Evolutionary conservation across 1,140 invertebrate species (phyloP), one percentile per base, ranked within the genome.

Genomic region (Caenorhabditis briggsae): DNA sequence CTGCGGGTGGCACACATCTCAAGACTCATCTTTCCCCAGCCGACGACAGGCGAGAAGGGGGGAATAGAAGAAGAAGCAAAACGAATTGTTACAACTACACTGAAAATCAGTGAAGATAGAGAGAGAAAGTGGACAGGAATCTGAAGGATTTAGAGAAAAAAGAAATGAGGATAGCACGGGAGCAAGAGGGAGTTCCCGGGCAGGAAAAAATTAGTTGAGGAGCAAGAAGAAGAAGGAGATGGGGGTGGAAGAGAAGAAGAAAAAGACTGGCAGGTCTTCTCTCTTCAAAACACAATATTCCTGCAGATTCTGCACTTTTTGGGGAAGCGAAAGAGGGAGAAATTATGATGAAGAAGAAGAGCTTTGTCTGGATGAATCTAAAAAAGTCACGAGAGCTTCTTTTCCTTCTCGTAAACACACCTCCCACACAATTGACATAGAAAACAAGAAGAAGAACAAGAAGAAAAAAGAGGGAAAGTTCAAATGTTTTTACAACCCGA

Each of bases 401-500:
- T n/a, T n/a, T n/a, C 55, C 12, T 8, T n/a, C 14, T 58, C 65
- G 65, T 70, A 70, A 70, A 70, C 65, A 70, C 65, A 43, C 65
- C 43, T 70, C 41, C 41, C n/a, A 43, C 65, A 43, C 65, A 25
- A 18, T 11, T 43, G 70, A 50, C n/a, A 18, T 5, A 78, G 33
- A 78, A 23, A 8, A 53, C 33, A 33, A 33, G 56, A 58, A 58
- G 56, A 58, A 58, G 1, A 16, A 58, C 0, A 58, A 9, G 20
- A 12, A 18, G 16, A 46, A 23, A 70, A 8, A 46, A 70, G 46
- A 78, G n/a, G 9, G 50, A 78, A 50, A 50, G 70, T 78, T 78
- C 70, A 78, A 78, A 78, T 78, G 70, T 78, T 78, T 48, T 78
- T 78, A 78, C 70, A 78, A 50, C 70, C 20, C 48, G 50, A 78